Conservation (phyloP, 2,113 vertebrate genomes). For the Motacilla alba region DNA sequence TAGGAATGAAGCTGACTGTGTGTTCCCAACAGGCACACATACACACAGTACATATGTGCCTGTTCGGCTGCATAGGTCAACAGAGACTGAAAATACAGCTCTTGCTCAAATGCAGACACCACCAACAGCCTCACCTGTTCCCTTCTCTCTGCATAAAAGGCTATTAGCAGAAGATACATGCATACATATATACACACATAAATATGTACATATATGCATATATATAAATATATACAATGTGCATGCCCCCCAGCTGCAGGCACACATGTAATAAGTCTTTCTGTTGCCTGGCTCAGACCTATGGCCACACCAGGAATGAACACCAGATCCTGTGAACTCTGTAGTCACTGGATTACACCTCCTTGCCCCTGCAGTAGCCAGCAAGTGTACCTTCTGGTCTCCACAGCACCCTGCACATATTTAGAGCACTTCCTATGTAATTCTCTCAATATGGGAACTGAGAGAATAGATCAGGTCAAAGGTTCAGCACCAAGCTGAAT, state of each 20-base stretch:
- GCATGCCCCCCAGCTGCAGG: background rate
- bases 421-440: background rate
- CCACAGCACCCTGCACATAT: background rate
- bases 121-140: background rate
- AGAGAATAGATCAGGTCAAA: background rate
- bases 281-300: background rate
- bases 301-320: background rate
- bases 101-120: background rate
- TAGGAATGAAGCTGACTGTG: background rate
- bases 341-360: background rate
- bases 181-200: too few species aligned
- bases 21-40: background rate
- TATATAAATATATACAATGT: background rate
- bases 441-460: background rate
- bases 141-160: background rate
- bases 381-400: background rate
- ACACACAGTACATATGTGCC: background rate
- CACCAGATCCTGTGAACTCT: fast-evolving
- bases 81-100: background rate
- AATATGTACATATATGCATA: fast-evolving
- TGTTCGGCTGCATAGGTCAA: background rate
- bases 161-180: background rate
- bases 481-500: background rate
- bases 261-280: background rate
- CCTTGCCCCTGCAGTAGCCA: background rate